Percentiles rank a stretch among this genome's conserved stretches.
phyloP scores from a whole-genome alignment of 2,113 vertebrate species.

The Cololabis saira region DNA sequence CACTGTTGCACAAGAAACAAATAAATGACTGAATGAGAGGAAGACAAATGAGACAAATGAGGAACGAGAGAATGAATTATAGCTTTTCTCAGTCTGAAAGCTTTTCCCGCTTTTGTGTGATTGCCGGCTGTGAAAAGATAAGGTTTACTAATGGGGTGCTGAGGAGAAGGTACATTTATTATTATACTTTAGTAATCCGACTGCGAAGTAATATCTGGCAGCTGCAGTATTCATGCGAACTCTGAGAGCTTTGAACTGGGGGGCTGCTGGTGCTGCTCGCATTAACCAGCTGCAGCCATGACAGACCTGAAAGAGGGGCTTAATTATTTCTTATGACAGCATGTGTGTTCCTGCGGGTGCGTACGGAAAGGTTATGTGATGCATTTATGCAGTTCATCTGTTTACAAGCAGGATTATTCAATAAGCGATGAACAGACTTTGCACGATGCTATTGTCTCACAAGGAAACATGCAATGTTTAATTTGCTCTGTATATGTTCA shows the following conservation, averaged over 20 bases:
- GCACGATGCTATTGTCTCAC: too few species aligned
- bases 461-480: too few species aligned
- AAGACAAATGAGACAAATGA: constrained; percentile 33
- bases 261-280: constrained; percentile 33
- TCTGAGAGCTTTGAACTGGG: constrained; percentile 53
- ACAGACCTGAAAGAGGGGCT: constrained; percentile 14
- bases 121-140: constrained; percentile 68
- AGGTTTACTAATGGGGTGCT: constrained; percentile 68
- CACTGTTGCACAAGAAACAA: constrained; percentile 18
- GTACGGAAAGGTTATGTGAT: too few species aligned
- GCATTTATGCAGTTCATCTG: too few species aligned
- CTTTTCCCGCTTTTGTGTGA: constrained; percentile 55
- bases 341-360: too few species aligned
- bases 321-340: neutral
- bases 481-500: too few species aligned
- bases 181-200: constrained; percentile 57
- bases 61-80: constrained; percentile 28
- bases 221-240: constrained; percentile 37
- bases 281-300: constrained; percentile 19
- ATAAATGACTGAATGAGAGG: constrained; percentile 44
- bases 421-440: too few species aligned
- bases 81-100: constrained; percentile 45
- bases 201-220: constrained; percentile 41
- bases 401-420: too few species aligned
- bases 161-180: constrained; percentile 62